Conservation (phyloP, 1,140 invertebrate genomes). For the Eurosta solidaginis region DNA sequence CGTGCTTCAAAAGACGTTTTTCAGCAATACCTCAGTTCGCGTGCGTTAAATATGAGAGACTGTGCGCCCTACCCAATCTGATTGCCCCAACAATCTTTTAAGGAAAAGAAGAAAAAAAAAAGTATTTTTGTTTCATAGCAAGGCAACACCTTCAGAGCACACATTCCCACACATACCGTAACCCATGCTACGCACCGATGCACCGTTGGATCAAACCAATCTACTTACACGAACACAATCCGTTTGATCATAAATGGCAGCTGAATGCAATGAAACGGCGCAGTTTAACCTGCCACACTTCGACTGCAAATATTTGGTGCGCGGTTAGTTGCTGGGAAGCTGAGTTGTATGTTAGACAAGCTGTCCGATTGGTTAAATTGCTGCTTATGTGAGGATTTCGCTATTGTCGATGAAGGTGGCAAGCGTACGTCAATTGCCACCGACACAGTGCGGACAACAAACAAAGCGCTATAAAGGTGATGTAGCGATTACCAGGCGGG, state of each 20-base stretch:
- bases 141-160: conserved; percentile 2
- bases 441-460: not conserved
- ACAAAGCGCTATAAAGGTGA: not conserved
- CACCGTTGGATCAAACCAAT: not conserved
- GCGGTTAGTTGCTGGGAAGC: not conserved
- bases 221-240: conserved; percentile 3
- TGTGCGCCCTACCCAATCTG: not conserved
- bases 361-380: not conserved
- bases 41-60: not conserved
- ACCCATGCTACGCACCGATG: conserved; percentile 8
- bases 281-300: not conserved
- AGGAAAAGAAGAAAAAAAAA: not conserved
- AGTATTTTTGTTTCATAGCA: not conserved
- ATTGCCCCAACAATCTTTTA: no score
- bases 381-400: not conserved
- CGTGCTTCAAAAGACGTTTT: conserved; percentile 28
- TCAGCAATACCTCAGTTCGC: not conserved
- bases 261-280: not conserved
- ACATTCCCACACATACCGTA: not conserved
- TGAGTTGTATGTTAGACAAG: not conserved
- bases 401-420: not conserved
- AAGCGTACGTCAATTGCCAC: not conserved
- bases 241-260: conserved; percentile 3
- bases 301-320: no score
- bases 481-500: not conserved